Base-by-base conservation (phyloP, 1,140 invertebrate species). In the Idris sp. region DNA sequence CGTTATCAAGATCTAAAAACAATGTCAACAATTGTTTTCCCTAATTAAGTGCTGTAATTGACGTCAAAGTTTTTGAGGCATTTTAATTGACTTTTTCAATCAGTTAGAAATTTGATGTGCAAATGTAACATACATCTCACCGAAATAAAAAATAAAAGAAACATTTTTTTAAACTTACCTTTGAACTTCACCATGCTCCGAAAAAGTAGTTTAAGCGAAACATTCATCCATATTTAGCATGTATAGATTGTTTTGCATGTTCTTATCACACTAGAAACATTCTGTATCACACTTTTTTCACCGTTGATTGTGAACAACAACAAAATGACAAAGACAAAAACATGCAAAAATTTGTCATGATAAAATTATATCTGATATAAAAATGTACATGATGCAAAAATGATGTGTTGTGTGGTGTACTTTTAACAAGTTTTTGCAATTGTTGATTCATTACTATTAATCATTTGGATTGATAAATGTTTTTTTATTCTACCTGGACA, bases 311-410 rank as follows among this genome's bases (percentile, higher is more conserved):
- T 65, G 51, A 59, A 46, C 31, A 65, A 65, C 44, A 53, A 59
- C n/a, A 73, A 59, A 61, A 59, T 49, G 33, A 73, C 59, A 73
- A 73, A 58, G 69, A 73, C 53, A 53, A 59, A 65, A 65, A 36
- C 69, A 73, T 73, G 69, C 69, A 65, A 36, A 11, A 22, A 22
- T 36, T 8, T 40, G 11, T 53, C n/a, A 54, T 33, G 25, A 16
- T 41, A 54, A 48, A 71, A 71, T 28, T n/a, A n/a, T n/a, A n/a
- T n/a, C n/a, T n/a, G n/a, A n/a, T n/a, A n/a, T n/a, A n/a, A n/a
- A n/a, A n/a, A n/a, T 46, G 36, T 53, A 61, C 48, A 71, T 61
- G 53, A 68, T 61, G 54, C 54, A 54, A 54, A 31, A 25, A 61
- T 56, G 44, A 56, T 54, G 40, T 46, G 54, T 53, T 13, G 33